These are phyloP conservation scores for rat (Rattus norvegicus) DNA, from an alignment of 2,113 vertebrate species.

Conservation along the genomic window GRCr8 NC_086021.1:173188501-173189000, in stretches of 20 bases:
- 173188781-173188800: not conserved
- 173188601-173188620: not conserved
- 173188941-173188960: too few species aligned
- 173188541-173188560: not conserved
- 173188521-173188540: not conserved
- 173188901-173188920: too few species aligned
- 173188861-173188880: too few species aligned
- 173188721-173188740: not conserved
- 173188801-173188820: not conserved
- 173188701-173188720: not conserved
- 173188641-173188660: not conserved
- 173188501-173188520: too few species aligned
- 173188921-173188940: not conserved
- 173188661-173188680: not conserved
- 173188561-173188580: not conserved
- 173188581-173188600: not conserved
- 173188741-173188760: not conserved
- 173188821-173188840: not conserved
- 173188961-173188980: not conserved
- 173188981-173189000: not conserved
- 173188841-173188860: too few species aligned
- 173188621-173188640: not conserved
- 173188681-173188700: not conserved
- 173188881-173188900: too few species aligned
- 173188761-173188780: not conserved